Conservation (phyloP, 2,113 vertebrate species). For the Cacatua alba region DNA sequence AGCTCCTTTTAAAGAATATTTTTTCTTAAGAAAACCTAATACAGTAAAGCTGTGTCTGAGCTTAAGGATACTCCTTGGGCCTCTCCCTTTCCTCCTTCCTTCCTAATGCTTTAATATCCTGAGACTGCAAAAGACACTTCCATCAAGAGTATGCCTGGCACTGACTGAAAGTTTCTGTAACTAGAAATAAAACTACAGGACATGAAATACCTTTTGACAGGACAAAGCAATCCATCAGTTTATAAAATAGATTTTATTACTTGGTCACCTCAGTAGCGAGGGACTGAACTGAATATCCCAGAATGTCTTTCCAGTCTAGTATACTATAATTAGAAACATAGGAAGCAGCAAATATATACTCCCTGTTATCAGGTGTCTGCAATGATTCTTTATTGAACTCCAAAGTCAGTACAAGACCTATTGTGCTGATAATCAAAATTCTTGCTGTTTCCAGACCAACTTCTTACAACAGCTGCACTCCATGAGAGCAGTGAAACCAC, state of each 20-base stretch:
- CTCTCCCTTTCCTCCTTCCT: neutral
- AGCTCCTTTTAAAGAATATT: neutral
- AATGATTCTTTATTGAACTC: neutral
- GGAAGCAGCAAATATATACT: neutral
- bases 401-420: neutral
- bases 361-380: neutral
- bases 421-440: constrained; percentile 15
- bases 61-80: neutral
- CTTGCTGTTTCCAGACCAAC: neutral
- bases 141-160: neutral
- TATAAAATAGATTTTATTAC: neutral
- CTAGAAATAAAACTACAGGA: neutral
- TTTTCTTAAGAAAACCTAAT: neutral
- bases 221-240: constrained; percentile 23
- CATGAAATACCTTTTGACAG: neutral
- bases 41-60: neutral
- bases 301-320: neutral
- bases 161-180: neutral
- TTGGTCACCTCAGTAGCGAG: neutral
- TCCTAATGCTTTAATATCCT: neutral
- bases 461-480: neutral
- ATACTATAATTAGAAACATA: neutral
- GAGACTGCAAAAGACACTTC: neutral
- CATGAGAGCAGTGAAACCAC: neutral
- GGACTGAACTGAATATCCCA: neutral